Base-by-base conservation (phyloP, 2,797 vertebrate species). In the Melanotaenia nigrans region DNA sequence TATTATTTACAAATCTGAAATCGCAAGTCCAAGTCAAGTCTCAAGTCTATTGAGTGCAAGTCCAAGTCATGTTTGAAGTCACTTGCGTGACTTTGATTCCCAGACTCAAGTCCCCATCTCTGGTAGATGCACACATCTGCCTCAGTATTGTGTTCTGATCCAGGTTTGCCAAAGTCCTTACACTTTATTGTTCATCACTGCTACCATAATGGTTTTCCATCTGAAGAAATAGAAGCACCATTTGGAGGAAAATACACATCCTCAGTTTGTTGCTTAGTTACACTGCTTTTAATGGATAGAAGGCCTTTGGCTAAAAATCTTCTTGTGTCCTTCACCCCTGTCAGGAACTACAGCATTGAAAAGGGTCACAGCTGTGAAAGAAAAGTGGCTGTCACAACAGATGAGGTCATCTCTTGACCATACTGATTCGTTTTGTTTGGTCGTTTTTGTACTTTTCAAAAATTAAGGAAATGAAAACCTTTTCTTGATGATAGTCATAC, bases 251-350 rank as follows among this genome's bases (percentile, higher is more conserved):
- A 54, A 24, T 6, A 51, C 42, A 69, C n/a, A 59, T 61, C 51
- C 42, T 40, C 5, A 1, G 20, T 61, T 55, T 75, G 86, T 87
- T 81, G 84, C 79, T 81, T 80, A 81, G 79, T 25, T 80, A 87
- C 84, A 70, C 49, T 13, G 9, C 40, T 57, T 61, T 78, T 61
- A 54, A 73, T 42, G 24, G 67, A 54, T 53, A 49, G 18, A n/a
- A n/a, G 61, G 64, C 33, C 45, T 65, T 56, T 40, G 42, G 9
- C 9, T 25, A 8, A 59, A 30, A 28, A n/a, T 33, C 40, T 35
- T 32, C 58, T 22, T 40, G 60, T 47, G 58, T 13, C 45, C 45
- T 68, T 47, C 33, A 24, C 10, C 55, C 6, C 13, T 8, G 13
- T 58, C 18, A 61, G 20, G 53, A 45, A 64, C 0, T 25, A 25